Conservation (phyloP, 2,797 vertebrate species). For the Odontamblyopus rebecca region DNA sequence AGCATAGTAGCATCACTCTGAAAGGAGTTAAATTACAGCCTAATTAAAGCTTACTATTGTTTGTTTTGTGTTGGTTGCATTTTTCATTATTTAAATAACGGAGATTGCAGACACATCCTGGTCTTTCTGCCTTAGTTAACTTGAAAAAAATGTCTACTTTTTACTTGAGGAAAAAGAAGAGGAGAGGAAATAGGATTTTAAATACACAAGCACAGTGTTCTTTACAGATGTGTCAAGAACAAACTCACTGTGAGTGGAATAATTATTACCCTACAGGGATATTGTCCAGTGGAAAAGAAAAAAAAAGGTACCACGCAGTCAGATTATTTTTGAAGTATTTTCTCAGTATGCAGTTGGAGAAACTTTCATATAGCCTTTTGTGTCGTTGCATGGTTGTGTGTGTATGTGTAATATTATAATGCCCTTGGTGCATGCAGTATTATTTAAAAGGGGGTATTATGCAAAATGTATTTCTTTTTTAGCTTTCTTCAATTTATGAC, state of each 20-base stretch:
- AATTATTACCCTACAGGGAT: not conserved
- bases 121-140: not conserved
- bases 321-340: not conserved
- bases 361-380: not conserved
- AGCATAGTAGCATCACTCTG: constrained; percentile 9
- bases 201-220: not conserved
- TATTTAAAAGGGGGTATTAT: not conserved
- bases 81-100: constrained; percentile 3
- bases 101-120: not conserved
- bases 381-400: not conserved
- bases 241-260: not conserved
- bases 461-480: too few species aligned
- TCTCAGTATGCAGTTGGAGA: not conserved
- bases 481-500: too few species aligned
- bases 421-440: not conserved
- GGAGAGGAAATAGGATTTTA: too few species aligned
- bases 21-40: constrained; percentile 11
- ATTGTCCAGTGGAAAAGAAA: not conserved
- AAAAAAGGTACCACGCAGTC: not conserved
- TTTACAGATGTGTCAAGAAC: not conserved
- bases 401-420: not conserved
- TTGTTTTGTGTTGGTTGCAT: not conserved
- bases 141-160: not conserved
- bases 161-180: not conserved
- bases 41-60: not conserved